Evolutionary conservation across 2,113 vertebrate species (phyloP).

Genomic region (Phyllostomus hastatus): DNA sequence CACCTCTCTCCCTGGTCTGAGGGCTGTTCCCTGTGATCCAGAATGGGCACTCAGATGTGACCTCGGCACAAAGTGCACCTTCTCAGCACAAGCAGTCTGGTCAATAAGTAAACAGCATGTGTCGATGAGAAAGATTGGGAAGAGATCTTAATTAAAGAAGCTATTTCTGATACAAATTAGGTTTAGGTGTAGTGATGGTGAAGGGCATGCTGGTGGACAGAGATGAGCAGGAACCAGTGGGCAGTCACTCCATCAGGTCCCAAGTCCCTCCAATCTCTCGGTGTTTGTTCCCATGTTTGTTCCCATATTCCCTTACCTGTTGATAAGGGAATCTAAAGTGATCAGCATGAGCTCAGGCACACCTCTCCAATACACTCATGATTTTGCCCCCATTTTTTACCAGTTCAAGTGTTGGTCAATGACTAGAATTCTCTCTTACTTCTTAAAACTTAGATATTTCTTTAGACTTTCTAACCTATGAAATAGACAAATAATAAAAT

Average conservation of each 20-base stretch:
- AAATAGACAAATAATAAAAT: not conserved
- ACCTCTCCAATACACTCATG: rapidly evolving
- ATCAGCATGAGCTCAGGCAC: rapidly evolving
- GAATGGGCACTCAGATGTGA: not conserved
- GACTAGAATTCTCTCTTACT: not conserved
- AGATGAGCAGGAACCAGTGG: conserved; percentile 83
- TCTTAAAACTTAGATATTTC: not conserved
- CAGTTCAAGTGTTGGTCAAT: not conserved
- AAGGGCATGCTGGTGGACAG: conserved; percentile 78
- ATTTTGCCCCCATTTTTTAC: not conserved
- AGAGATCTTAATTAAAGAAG: conserved; percentile 98
- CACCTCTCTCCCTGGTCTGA: rapidly evolving
- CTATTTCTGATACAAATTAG: conserved; percentile 96
- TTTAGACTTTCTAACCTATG: not conserved
- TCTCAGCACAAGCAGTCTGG: conserved; percentile 83
- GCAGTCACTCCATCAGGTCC: conserved; percentile 83
- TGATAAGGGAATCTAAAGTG: rapidly evolving
- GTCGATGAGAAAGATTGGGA: conserved; percentile 91
- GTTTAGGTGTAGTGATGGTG: conserved; percentile 89
- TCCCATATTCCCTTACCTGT: no score
- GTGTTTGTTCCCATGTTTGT: not conserved
- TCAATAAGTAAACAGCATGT: conserved; percentile 92
- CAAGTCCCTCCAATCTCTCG: not conserved
- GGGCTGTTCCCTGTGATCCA: not conserved
- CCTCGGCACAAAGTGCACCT: conserved; percentile 77